A percentile compares a stretch with the other conserved stretches of the same genome.
Conservation (phyloP, 1,140 invertebrate species). For the Anoplolepis gracilipes region DNA sequence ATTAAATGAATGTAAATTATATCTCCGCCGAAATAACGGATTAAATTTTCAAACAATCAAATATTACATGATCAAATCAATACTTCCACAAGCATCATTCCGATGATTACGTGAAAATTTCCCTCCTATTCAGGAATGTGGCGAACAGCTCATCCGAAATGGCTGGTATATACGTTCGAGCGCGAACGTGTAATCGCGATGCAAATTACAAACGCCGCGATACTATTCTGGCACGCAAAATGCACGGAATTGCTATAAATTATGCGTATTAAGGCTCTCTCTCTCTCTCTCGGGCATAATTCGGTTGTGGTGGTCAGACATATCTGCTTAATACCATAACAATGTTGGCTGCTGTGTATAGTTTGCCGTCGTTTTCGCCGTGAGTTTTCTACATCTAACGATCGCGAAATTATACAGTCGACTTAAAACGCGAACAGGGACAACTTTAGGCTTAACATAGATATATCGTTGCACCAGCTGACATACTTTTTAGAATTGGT, state of each 20-base stretch:
- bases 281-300: slow-evolving; percentile 12
- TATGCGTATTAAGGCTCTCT: slow-evolving; percentile 47
- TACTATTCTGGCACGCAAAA: slow-evolving; percentile 27
- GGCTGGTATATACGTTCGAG: background rate
- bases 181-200: slow-evolving; percentile 12
- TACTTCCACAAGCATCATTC: background rate
- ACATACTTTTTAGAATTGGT: slow-evolving; percentile 49
- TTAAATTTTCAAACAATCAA: slow-evolving; percentile 9
- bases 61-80: background rate
- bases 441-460: slow-evolving; percentile 15
- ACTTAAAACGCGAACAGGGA: slow-evolving; percentile 25
- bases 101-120: slow-evolving; percentile 31
- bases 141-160: slow-evolving; percentile 28
- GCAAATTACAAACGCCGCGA: slow-evolving; percentile 24
- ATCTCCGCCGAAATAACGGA: background rate
- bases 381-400: slow-evolving; percentile 31
- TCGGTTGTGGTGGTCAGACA: slow-evolving; percentile 20
- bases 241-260: slow-evolving; percentile 48
- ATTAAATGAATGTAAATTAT: background rate
- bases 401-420: slow-evolving; percentile 43
- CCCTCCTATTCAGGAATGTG: slow-evolving; percentile 1
- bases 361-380: slow-evolving; percentile 13
- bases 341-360: background rate
- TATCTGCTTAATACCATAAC: slow-evolving; percentile 50
- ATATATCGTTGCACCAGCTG: slow-evolving; percentile 13